phyloP scores from a whole-genome alignment of 2,113 vertebrate species.

The Syngnathus floridae region DNA sequence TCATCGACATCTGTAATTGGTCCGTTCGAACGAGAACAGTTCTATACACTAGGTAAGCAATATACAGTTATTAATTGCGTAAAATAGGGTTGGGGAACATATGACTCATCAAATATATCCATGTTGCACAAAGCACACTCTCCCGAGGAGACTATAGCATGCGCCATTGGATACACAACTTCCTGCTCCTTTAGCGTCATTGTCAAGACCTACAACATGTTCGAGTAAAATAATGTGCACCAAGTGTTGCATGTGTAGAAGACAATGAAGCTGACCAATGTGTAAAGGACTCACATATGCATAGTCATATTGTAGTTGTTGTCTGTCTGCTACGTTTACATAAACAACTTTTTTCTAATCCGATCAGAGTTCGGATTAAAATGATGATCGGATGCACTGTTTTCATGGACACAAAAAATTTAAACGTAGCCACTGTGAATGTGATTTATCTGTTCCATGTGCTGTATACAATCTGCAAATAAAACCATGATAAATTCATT shows the following conservation, averaged over 20 bases:
- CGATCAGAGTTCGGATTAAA: too few relatives aligned
- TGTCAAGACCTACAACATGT: neutral
- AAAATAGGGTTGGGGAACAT: neutral
- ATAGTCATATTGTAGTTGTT: slow-evolving; percentile 19
- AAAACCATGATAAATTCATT: neutral
- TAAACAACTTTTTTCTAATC: too few relatives aligned
- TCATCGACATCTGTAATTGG: neutral
- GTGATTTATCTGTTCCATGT: neutral
- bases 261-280: neutral
- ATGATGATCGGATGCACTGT: too few relatives aligned
- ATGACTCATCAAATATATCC: neutral
- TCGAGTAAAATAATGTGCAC: neutral
- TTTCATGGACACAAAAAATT: too few relatives aligned
- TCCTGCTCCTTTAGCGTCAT: neutral
- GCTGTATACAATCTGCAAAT: neutral
- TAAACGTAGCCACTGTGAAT: slow-evolving; percentile 3
- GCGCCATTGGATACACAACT: neutral
- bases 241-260: neutral
- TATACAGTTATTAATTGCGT: neutral
- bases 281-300: slow-evolving; percentile 15
- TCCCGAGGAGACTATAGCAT: neutral
- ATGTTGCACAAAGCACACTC: neutral
- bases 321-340: neutral
- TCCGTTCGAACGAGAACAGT: neutral
- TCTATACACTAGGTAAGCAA: neutral